Evolutionary conservation across 1,140 invertebrate species (phyloP).

Genomic region (Drosophila athabasca): DNA sequence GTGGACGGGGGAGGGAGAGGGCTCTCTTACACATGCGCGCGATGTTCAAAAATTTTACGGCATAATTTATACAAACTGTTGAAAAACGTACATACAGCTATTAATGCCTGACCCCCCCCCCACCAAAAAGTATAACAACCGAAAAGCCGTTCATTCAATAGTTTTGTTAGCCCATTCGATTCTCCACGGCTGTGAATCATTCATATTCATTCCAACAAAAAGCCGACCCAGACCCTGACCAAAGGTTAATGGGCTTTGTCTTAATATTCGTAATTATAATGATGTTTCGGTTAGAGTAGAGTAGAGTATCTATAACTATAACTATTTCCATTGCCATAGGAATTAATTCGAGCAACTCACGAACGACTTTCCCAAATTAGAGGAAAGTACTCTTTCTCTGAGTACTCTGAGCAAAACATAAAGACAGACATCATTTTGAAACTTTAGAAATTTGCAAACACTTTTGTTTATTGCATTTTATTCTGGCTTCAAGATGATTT

Average conservation of each 20-base stretch:
- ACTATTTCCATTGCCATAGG: slow-evolving; percentile 12
- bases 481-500: slow-evolving; percentile 18
- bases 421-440: neutral
- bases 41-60: slow-evolving; percentile 59
- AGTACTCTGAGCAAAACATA: neutral
- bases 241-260: slow-evolving; percentile 34
- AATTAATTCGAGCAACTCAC: slow-evolving; percentile 29
- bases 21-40: slow-evolving; percentile 60
- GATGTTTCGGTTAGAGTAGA: slow-evolving; percentile 24
- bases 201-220: neutral
- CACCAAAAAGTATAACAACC: slow-evolving; percentile 25
- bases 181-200: slow-evolving; percentile 30
- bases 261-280: slow-evolving; percentile 32
- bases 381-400: slow-evolving; percentile 7
- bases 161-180: slow-evolving; percentile 40
- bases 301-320: neutral
- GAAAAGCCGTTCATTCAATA: slow-evolving; percentile 22
- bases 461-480: slow-evolving; percentile 16
- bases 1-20: neutral
- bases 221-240: slow-evolving; percentile 9
- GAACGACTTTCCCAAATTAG: slow-evolving; percentile 6
- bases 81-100: slow-evolving; percentile 29
- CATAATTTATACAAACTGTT: slow-evolving; percentile 77
- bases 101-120: too few relatives aligned
- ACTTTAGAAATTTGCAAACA: slow-evolving; percentile 15